Conservation (phyloP, 2,113 vertebrate species). For the Fukomys damarensis region DNA sequence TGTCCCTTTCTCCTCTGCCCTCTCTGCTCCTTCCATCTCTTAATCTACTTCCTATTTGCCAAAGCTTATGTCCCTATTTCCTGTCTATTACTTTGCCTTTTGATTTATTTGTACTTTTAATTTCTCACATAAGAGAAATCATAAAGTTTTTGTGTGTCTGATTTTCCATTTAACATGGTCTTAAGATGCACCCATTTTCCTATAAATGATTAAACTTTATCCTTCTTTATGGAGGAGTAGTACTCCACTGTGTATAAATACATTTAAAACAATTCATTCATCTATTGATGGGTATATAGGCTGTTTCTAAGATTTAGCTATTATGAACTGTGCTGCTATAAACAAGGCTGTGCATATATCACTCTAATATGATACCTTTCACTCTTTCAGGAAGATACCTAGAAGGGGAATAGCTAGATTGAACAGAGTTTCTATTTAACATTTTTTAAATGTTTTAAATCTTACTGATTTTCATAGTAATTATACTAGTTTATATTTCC, state of each 20-base stretch:
- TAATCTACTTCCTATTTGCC: neutral
- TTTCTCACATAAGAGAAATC: neutral
- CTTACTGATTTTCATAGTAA: neutral
- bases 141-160: neutral
- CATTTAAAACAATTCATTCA: neutral
- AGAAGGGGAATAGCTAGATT: neutral
- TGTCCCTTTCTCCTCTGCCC: neutral
- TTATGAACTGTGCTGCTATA: neutral
- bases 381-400: neutral
- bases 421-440: neutral
- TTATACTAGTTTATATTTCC: neutral
- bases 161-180: neutral
- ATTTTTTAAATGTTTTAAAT: neutral
- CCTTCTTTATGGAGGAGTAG: neutral
- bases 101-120: neutral
- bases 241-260: neutral
- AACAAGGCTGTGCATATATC: neutral
- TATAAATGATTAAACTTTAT: neutral
- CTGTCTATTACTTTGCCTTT: neutral
- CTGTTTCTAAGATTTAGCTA: neutral
- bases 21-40: neutral
- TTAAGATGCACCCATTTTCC: neutral
- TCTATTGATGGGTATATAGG: neutral
- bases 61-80: neutral
- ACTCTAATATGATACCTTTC: neutral